phyloP scores from a whole-genome alignment of 2,888 invertebrate genomes.

The Apotomis betuletana region DNA sequence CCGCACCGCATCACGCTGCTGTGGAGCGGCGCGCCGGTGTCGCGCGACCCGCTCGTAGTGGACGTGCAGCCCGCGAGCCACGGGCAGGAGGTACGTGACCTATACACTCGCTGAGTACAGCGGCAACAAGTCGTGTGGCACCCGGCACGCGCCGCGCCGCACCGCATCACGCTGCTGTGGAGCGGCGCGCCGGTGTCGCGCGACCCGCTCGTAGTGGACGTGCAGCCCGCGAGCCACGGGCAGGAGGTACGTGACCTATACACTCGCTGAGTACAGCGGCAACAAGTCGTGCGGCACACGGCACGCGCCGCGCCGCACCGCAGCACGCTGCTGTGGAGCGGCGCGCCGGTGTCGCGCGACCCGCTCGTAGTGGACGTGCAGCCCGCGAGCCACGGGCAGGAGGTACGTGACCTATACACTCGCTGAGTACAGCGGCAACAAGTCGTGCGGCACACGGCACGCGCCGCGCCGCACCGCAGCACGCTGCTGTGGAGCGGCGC shows the following conservation, averaged over 20 bases:
- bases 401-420: slow-evolving; percentile 80
- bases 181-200: slow-evolving; percentile 89
- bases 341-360: slow-evolving; percentile 86
- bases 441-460: slow-evolving; percentile 92
- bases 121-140: slow-evolving; percentile 94
- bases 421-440: slow-evolving; percentile 83
- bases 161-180: slow-evolving; percentile 92
- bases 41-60: slow-evolving; percentile 80
- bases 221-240: slow-evolving; percentile 86
- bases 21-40: slow-evolving; percentile 92
- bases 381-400: slow-evolving; percentile 87
- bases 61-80: slow-evolving; percentile 86
- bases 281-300: slow-evolving; percentile 95
- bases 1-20: slow-evolving; percentile 93
- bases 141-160: slow-evolving; percentile 93
- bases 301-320: slow-evolving; percentile 93
- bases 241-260: slow-evolving; percentile 80
- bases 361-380: slow-evolving; percentile 83
- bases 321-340: slow-evolving; percentile 93
- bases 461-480: slow-evolving; percentile 94
- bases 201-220: slow-evolving; percentile 82
- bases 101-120: slow-evolving; percentile 80
- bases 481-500: slow-evolving; percentile 94
- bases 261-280: slow-evolving; percentile 85
- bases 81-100: slow-evolving; percentile 84